A percentile compares a stretch with the other conserved stretches of the same genome.
Evolutionary conservation across 2,113 vertebrate species (phyloP).

Genomic region (Myotis brandtii): DNA sequence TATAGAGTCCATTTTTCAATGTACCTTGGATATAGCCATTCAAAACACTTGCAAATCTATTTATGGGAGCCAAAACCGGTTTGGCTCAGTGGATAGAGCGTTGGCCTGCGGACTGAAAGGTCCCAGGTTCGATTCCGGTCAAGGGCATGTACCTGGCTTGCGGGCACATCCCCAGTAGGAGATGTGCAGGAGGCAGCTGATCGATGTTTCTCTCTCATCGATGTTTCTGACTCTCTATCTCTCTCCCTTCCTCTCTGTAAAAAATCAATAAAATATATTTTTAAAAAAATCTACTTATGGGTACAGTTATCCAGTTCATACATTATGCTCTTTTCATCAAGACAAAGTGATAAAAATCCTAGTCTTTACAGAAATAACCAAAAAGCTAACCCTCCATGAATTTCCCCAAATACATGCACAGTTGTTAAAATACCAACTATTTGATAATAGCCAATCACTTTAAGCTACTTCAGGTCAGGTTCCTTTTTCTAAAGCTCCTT

Average conservation of each 20-base stretch:
- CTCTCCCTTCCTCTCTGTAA: no score
- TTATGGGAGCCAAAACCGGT: no score
- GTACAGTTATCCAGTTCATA: neutral
- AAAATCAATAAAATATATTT: no score
- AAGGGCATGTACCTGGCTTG: no score
- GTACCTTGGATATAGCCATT: conserved; percentile 6
- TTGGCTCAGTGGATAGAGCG: no score
- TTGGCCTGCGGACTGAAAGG: no score
- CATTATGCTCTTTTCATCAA: conserved; percentile 31
- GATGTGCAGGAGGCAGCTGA: no score
- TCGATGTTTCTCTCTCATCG: no score
- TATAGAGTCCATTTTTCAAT: neutral
- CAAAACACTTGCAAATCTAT: neutral
- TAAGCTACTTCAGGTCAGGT: neutral
- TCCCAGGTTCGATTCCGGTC: no score
- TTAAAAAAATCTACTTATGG: neutral
- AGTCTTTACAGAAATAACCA: neutral
- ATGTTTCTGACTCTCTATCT: no score
- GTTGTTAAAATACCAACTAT: conserved; percentile 21
- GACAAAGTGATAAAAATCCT: neutral
- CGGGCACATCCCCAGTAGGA: no score
- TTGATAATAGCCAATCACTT: neutral
- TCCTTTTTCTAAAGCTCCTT: conserved; percentile 14
- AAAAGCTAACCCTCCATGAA: neutral
- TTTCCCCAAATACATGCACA: neutral